A percentile compares a stretch with the other conserved stretches of the same genome.
Evolutionary conservation across 2,888 invertebrate genomes (phyloP).

Genomic region (Selenia dentaria): DNA sequence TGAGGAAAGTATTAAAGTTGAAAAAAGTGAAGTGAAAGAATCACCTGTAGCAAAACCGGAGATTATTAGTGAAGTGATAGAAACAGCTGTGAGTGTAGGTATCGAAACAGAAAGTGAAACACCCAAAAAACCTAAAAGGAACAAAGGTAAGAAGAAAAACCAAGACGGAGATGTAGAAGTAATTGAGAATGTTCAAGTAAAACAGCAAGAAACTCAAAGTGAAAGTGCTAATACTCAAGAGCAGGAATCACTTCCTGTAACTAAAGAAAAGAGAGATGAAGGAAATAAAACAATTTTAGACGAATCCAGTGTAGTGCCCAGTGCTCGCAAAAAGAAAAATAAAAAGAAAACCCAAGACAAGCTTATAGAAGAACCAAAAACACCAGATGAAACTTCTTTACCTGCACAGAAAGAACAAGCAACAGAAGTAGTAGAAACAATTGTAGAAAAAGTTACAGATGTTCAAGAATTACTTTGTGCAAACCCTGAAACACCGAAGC

Average conservation of each 20-base stretch:
- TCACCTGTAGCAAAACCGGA: slow-evolving; percentile 21
- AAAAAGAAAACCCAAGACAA: slow-evolving; percentile 55
- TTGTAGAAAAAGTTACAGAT: slow-evolving; percentile 23
- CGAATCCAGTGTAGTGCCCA: slow-evolving; percentile 41
- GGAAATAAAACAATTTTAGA: slow-evolving; percentile 14
- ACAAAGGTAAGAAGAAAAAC: slow-evolving; percentile 73
- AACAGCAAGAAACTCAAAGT: slow-evolving; percentile 7
- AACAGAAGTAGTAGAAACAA: slow-evolving; percentile 20
- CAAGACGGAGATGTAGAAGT: slow-evolving; percentile 38
- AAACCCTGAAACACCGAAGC: slow-evolving; percentile 33
- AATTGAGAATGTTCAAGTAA: slow-evolving; percentile 3
- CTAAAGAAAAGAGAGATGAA: slow-evolving; percentile 18
- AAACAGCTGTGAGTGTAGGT: slow-evolving; percentile 35
- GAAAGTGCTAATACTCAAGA: slow-evolving; percentile 9
- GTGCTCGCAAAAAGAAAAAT: slow-evolving; percentile 69
- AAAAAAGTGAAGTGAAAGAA: slow-evolving; percentile 37
- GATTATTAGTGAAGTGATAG: slow-evolving; percentile 33
- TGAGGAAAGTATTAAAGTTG: slow-evolving; percentile 23
- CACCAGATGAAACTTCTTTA: slow-evolving; percentile 15
- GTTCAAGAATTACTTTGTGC: slow-evolving; percentile 17
- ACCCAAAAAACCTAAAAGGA: slow-evolving; percentile 78
- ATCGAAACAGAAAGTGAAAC: slow-evolving; percentile 41
- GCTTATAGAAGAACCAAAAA: slow-evolving; percentile 22
- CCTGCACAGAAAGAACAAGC: slow-evolving; percentile 4
- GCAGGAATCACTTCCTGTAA: slow-evolving; percentile 3